Evolutionary conservation across 2,888 invertebrate species (phyloP).

Genomic region (Torymus tubicola): DNA sequence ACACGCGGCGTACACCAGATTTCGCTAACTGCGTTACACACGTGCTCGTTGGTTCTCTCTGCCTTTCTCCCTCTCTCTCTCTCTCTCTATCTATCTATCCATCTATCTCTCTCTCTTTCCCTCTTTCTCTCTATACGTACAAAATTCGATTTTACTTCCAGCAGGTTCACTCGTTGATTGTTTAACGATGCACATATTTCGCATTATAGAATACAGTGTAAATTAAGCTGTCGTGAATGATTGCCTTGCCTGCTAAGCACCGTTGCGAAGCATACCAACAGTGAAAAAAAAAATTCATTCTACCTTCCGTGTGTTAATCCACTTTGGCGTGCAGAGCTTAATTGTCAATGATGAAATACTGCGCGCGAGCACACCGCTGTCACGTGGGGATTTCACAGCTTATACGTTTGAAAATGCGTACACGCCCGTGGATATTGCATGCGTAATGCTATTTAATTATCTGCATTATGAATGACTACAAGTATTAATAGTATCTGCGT

Average conservation of each 20-base stretch:
- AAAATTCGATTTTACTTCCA: slow-evolving; percentile 32
- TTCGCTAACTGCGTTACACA: no score
- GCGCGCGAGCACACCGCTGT: neutral
- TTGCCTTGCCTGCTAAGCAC: neutral
- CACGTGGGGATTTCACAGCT: neutral
- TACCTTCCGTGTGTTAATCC: slow-evolving; percentile 7
- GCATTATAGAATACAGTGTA: slow-evolving; percentile 40
- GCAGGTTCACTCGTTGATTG: slow-evolving; percentile 22
- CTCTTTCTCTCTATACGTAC: neutral
- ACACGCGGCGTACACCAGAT: no score
- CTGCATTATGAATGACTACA: no score
- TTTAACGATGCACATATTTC: slow-evolving; percentile 29
- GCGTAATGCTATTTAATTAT: no score
- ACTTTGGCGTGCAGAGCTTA: slow-evolving; percentile 17
- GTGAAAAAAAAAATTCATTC: no score
- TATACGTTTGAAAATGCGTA: no score
- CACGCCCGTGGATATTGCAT: no score
- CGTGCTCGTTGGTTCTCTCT: no score
- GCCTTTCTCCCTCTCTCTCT: no score
- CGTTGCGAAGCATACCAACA: no score
- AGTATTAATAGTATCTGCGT: no score
- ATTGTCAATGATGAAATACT: slow-evolving; percentile 29
- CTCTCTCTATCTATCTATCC: no score
- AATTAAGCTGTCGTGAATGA: slow-evolving; percentile 19
- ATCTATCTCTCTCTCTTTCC: neutral